Evolutionary conservation across 2,797 vertebrate genomes (phyloP).

Genomic region (Anisognathus igniventris): DNA sequence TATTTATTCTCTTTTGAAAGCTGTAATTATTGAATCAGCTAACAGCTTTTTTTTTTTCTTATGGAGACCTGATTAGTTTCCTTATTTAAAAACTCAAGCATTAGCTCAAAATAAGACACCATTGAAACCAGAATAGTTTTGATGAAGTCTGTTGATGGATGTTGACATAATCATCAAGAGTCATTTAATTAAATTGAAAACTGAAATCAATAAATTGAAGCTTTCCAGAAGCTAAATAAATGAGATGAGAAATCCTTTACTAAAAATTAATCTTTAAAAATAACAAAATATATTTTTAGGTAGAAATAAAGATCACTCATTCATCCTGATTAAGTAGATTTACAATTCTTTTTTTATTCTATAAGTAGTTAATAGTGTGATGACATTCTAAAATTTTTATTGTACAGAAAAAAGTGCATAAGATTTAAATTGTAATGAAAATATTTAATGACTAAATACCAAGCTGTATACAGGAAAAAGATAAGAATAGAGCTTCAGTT

Average conservation of each 20-base stretch:
- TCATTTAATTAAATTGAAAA: slow-evolving; percentile 6
- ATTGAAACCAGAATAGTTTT: not conserved
- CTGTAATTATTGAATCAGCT: slow-evolving; percentile 24
- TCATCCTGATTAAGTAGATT: not conserved
- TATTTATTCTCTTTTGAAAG: slow-evolving; percentile 34
- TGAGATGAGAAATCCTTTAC: not conserved
- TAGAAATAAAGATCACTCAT: not conserved
- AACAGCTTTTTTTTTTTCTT: not conserved
- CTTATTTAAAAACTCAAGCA: not conserved
- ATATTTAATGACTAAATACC: not conserved
- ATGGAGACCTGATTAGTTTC: not conserved
- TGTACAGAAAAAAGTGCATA: not conserved
- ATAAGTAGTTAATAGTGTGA: not conserved
- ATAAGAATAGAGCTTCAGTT: not conserved
- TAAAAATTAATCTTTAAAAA: not conserved
- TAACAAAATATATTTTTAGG: not conserved
- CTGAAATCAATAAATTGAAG: not conserved
- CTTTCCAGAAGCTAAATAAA: not conserved
- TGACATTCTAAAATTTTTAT: not conserved
- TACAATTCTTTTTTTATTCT: not conserved
- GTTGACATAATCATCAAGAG: not conserved
- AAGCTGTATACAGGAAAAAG: not conserved
- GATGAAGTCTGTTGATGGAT: not conserved
- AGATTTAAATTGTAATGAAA: not conserved
- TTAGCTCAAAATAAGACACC: not conserved